phyloP scores from a whole-genome alignment of 2,113 vertebrate genomes.

The Corapipo altera region DNA sequence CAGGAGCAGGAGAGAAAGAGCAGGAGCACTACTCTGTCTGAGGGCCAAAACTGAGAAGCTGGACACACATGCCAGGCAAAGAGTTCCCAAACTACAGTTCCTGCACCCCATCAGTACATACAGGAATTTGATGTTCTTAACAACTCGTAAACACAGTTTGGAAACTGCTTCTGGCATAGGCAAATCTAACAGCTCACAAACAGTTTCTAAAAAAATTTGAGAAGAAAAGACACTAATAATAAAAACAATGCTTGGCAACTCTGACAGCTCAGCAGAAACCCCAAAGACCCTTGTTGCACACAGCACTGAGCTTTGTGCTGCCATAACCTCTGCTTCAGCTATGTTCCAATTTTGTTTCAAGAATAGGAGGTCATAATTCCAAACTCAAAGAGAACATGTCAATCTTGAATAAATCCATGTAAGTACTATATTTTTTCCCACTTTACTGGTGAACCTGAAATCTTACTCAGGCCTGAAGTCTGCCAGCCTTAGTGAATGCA shows the following conservation, averaged over 20 bases:
- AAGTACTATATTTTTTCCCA: background rate
- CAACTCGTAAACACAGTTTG: background rate
- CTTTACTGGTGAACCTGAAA: background rate
- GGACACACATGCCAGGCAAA: too few relatives aligned
- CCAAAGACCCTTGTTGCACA: background rate
- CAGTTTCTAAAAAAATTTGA: background rate
- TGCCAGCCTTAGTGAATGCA: background rate
- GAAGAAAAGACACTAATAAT: background rate
- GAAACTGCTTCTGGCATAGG: background rate
- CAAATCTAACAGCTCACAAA: background rate
- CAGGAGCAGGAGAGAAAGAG: too few relatives aligned
- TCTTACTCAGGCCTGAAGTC: background rate
- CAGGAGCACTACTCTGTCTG: too few relatives aligned
- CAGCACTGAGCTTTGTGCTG: background rate
- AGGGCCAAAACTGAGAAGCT: too few relatives aligned
- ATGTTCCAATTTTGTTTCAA: background rate
- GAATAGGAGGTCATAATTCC: background rate
- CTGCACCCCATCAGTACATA: background rate
- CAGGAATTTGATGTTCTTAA: background rate
- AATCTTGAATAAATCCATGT: background rate
- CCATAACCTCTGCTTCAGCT: background rate
- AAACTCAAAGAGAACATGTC: background rate
- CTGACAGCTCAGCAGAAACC: background rate
- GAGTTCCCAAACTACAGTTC: background rate
- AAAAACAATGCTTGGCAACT: background rate